Conservation (phyloP, 1,140 invertebrate species). For the Chionoecetes opilio region DNA sequence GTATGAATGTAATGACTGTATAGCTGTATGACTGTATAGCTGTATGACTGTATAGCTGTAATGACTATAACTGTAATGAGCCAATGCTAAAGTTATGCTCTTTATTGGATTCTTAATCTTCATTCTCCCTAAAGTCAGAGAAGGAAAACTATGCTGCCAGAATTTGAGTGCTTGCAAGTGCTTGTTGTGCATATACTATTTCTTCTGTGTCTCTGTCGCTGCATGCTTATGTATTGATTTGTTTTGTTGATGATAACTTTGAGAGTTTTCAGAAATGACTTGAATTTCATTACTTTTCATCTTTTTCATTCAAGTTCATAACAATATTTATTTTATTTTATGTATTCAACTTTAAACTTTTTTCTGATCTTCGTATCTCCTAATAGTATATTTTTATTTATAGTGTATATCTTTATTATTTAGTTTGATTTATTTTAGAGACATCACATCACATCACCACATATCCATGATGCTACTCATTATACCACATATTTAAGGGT, state of each 20-base stretch:
- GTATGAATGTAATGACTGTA: too few relatives aligned
- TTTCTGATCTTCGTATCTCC: background rate
- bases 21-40: too few relatives aligned
- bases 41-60: too few relatives aligned
- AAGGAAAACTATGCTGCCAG: background rate
- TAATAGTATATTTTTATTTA: background rate
- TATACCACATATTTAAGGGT: background rate
- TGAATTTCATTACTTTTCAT: too few relatives aligned
- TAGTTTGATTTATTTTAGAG: too few relatives aligned
- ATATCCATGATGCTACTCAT: background rate
- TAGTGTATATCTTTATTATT: background rate
- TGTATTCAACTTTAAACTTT: slow-evolving; percentile 14
- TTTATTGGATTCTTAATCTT: too few relatives aligned
- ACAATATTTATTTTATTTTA: background rate
- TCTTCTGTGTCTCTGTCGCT: background rate
- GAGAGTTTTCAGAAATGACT: too few relatives aligned
- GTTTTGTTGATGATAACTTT: background rate
- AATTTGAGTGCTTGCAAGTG: background rate
- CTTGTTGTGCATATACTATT: background rate
- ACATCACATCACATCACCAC: background rate
- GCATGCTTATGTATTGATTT: background rate
- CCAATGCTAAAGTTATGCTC: too few relatives aligned
- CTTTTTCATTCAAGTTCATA: too few relatives aligned
- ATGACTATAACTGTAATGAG: too few relatives aligned
- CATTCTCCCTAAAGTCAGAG: background rate